A percentile compares a stretch with the other conserved stretches of the same genome.
These are phyloP conservation scores for Phasia obesa DNA, from an alignment of 2,888 invertebrate species.

Conservation along the genomic window DNA sequence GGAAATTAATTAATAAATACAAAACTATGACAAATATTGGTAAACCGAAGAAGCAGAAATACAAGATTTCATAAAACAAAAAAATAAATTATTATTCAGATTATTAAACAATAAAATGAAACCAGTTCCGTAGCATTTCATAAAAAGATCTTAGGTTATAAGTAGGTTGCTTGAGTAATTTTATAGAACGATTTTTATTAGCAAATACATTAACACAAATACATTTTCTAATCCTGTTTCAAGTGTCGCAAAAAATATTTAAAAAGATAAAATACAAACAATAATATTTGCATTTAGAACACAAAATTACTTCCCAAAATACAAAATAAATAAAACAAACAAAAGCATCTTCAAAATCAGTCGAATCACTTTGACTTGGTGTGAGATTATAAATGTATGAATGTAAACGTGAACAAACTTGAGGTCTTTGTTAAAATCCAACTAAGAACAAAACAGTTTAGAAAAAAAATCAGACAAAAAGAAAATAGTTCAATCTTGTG, in stretches of 20 bases:
- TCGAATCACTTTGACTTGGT: background rate
- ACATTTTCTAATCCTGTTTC: background rate
- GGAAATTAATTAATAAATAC: no score
- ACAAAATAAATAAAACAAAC: background rate
- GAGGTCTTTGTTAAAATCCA: background rate
- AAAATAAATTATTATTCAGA: conserved; percentile 6
- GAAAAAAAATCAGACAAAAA: background rate
- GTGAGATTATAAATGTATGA: background rate
- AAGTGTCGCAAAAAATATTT: no score
- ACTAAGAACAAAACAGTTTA: no score
- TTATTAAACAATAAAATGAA: conserved; percentile 37
- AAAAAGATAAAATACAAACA: background rate
- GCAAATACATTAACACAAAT: no score
- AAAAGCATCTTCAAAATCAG: background rate
- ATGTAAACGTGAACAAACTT: background rate
- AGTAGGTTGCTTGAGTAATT: conserved; percentile 1
- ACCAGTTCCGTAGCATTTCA: conserved; percentile 52
- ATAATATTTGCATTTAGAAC: background rate
- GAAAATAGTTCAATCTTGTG: background rate
- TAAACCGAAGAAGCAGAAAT: conserved; percentile 36
- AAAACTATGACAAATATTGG: no score
- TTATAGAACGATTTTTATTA: background rate
- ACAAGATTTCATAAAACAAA: background rate
- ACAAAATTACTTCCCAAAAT: background rate
- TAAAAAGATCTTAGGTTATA: conserved; percentile 1